phyloP scores from a whole-genome alignment of 2,888 invertebrate species.

The Eustalomyia histrio region DNA sequence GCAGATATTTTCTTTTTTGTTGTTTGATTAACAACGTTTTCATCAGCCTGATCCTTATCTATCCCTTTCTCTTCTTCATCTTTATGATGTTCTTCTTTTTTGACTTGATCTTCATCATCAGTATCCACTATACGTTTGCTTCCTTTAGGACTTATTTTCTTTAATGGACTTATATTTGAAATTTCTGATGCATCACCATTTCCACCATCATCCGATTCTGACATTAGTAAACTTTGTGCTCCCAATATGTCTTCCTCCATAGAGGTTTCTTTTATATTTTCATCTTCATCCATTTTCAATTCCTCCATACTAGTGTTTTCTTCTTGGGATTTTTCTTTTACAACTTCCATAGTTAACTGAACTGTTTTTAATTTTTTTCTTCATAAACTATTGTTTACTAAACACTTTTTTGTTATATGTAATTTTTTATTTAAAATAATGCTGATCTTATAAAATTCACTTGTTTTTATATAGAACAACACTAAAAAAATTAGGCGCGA shows the following conservation, averaged over 20 bases:
- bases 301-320: conserved; percentile 63
- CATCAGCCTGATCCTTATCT: not conserved
- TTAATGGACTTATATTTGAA: conserved; percentile 23
- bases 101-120: conserved; percentile 66
- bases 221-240: conserved; percentile 72
- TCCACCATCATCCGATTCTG: conserved; percentile 72
- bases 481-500: conserved; percentile 41
- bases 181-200: conserved; percentile 47
- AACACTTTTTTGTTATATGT: conserved; percentile 2
- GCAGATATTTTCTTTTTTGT: conserved; percentile 66
- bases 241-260: conserved; percentile 73
- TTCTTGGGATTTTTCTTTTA: conserved; percentile 18
- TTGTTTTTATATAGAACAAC: conserved; percentile 21
- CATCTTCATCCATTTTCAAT: conserved; percentile 62
- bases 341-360: conserved; percentile 29
- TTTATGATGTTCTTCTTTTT: conserved; percentile 26
- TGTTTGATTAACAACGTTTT: not conserved
- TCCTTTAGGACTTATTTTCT: conserved; percentile 32
- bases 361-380: not conserved
- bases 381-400: conserved; percentile 3
- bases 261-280: conserved; percentile 68
- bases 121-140: conserved; percentile 65
- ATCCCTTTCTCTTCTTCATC: conserved; percentile 58
- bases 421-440: conserved; percentile 4
- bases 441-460: conserved; percentile 11